Base-by-base conservation (phyloP, 2,888 invertebrate genomes). In the Conchocele bisecta region DNA sequence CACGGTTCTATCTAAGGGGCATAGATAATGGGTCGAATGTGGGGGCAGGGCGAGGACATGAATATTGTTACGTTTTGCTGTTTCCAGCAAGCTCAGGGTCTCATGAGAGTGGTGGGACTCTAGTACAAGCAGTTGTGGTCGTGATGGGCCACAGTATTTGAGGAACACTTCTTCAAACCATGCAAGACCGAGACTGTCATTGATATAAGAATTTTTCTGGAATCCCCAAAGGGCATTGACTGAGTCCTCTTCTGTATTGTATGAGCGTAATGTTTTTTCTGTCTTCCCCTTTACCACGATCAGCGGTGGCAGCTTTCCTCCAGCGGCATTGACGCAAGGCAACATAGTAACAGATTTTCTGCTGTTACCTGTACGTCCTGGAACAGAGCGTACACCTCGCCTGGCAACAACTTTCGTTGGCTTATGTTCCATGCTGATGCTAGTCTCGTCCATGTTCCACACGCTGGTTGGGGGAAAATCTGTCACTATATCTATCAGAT, bases 371-470 rank as follows among this genome's bases (percentile, higher is more conserved):
- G 46, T 41, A 9, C 53, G 39, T 3, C 59, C 67, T 20, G 72
- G 76, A 13, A 69, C 31, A 15, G 50, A 53, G 26, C 57, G 22
- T 9, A 31, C 24, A 1, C 66, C 57, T 15, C 51, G 61, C 4
- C 11, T 6, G 9, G 64, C 67, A 9, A 64, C 20, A 9, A 70
- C 69, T 22, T 50, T 56, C 7, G 59, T 42, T 7, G 76, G 76
- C 9, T 53, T 58, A 39, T 76, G 76, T 1, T 41, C 60, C 2
- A 73, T 20, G 13, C 20, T 44, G 1, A 69, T 6, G 0, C 46
- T 50, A 13, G 65, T 70, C 39, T 75, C 68, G 35, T 72, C 69
- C 48, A 65, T 69, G 33, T 72, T 66, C 72, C 58, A 59, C 13
- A 59, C 35, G 5, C 29, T 15, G 3, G 39, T 26, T 15, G 66